Conservation (phyloP, 2,888 invertebrate species). For the Heliconius ismenius region DNA sequence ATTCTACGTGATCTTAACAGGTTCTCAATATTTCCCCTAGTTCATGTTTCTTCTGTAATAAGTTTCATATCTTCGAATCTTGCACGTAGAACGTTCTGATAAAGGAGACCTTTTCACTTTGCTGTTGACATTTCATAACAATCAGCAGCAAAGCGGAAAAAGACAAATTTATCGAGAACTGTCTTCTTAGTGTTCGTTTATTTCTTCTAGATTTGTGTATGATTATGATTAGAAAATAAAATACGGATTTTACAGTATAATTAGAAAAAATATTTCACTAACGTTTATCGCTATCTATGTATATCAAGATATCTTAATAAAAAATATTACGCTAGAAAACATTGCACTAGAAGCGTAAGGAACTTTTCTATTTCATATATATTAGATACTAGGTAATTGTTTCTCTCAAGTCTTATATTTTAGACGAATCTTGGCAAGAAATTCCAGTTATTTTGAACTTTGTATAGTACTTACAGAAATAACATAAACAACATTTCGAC, state of each 20-base stretch:
- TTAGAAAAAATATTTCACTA: too few relatives aligned
- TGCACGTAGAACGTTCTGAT: slow-evolving; percentile 70
- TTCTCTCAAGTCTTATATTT: slow-evolving; percentile 18
- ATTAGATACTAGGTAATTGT: background rate
- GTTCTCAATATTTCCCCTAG: background rate
- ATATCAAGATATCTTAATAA: too few relatives aligned
- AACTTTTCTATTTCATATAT: slow-evolving; percentile 7
- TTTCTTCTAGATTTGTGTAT: background rate
- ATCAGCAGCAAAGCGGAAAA: slow-evolving; percentile 84
- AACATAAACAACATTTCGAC: slow-evolving; percentile 18
- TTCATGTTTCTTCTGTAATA: background rate
- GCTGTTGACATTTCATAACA: slow-evolving; percentile 73
- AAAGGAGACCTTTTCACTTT: slow-evolving; percentile 83
- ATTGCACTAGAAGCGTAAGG: too few relatives aligned
- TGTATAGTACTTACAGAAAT: slow-evolving; percentile 5
- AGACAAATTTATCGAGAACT: slow-evolving; percentile 81
- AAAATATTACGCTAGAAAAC: too few relatives aligned
- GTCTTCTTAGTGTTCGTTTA: slow-evolving; percentile 40
- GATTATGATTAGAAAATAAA: too few relatives aligned
- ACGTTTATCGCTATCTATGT: too few relatives aligned
- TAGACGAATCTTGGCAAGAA: slow-evolving; percentile 19
- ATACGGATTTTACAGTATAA: too few relatives aligned
- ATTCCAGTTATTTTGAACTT: slow-evolving; percentile 6
- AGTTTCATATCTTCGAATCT: background rate
- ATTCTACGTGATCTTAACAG: background rate